phyloP scores from a whole-genome alignment of 2,888 invertebrate species.

The Spatulosminthurus flaviceps region DNA sequence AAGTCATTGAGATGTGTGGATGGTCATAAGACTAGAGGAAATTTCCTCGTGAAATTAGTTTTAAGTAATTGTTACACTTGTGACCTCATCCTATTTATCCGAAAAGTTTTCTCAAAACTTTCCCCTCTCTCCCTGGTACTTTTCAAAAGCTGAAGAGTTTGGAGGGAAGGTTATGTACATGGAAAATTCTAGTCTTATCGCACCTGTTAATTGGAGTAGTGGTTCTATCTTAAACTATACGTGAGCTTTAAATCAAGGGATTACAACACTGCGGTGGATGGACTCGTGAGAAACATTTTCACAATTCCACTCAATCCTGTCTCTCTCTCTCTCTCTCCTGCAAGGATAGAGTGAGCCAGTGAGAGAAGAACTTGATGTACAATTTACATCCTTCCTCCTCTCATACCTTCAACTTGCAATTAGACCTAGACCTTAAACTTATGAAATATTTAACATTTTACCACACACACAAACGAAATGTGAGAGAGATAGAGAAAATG shows the following conservation, averaged over 20 bases:
- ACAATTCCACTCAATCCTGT: background rate
- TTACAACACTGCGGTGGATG: background rate
- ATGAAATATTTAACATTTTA: too few species aligned
- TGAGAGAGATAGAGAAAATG: too few species aligned
- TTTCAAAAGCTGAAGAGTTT: too few species aligned
- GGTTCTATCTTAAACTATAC: too few species aligned
- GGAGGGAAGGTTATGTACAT: background rate
- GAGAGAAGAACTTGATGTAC: too few species aligned
- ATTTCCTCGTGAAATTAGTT: background rate
- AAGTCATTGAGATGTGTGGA: too few species aligned
- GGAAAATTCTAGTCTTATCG: background rate
- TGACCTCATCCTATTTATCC: constrained; percentile 18
- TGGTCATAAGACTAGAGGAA: background rate
- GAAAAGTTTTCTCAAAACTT: constrained; percentile 1
- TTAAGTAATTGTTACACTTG: constrained; percentile 8
- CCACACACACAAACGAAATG: too few species aligned
- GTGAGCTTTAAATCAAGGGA: constrained; percentile 8
- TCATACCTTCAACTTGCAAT: too few species aligned
- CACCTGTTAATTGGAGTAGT: constrained; percentile 30
- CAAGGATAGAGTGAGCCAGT: too few species aligned
- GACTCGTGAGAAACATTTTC: background rate
- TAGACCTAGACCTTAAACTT: too few species aligned
- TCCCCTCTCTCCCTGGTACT: background rate
- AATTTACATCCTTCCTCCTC: too few species aligned
- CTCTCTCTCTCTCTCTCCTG: background rate